phyloP scores from a whole-genome alignment of 1,140 invertebrate species.

The Uloborus diversus region DNA sequence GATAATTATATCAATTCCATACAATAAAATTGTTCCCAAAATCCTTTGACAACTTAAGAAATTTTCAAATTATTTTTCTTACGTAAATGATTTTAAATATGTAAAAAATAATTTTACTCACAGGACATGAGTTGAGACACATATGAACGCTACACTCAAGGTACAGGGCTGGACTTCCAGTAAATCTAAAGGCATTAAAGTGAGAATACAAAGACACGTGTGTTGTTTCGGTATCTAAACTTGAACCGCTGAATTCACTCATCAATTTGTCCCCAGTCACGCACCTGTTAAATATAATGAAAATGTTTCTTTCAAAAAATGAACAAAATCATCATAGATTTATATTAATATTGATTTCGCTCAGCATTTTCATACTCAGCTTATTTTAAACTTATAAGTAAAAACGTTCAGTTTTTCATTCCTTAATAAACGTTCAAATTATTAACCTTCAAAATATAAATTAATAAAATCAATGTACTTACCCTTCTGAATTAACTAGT shows the following conservation, averaged over 20 bases:
- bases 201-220: constrained; percentile 84
- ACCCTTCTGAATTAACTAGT: constrained; percentile 91
- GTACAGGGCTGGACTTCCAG: constrained; percentile 90
- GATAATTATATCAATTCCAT: too few species aligned
- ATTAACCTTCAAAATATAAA: too few species aligned
- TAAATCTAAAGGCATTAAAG: constrained; percentile 92
- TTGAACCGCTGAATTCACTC: constrained; percentile 87
- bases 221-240: constrained; percentile 79
- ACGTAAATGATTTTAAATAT: too few species aligned
- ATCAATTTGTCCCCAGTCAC: constrained; percentile 92
- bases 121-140: constrained; percentile 92
- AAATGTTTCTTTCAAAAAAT: background rate
- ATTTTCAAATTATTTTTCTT: too few species aligned
- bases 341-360: too few species aligned
- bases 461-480: too few species aligned
- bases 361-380: too few species aligned
- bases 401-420: too few species aligned
- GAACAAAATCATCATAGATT: background rate
- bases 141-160: constrained; percentile 94
- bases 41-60: too few species aligned
- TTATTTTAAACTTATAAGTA: too few species aligned
- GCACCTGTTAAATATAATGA: constrained; percentile 71
- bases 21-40: too few species aligned
- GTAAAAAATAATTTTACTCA: constrained; percentile 66
- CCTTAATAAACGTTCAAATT: too few species aligned